These are phyloP conservation scores for Diorhabda elongata DNA, from an alignment of 1,140 invertebrate genomes.

Conservation along the genomic window DNA sequence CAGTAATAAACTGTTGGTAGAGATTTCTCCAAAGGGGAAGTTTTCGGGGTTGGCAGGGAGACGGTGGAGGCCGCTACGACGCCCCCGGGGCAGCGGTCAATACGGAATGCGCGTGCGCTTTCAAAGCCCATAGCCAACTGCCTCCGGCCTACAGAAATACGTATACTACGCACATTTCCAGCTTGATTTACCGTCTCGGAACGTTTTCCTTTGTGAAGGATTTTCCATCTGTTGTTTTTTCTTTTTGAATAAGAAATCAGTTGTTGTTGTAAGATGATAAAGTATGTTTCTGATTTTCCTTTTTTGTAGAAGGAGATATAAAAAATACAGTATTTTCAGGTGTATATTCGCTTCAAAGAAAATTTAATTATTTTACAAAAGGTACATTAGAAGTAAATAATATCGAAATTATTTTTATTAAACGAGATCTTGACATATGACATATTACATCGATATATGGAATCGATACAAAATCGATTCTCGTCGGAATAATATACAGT, in stretches of 20 bases:
- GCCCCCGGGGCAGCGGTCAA: conserved; percentile 32
- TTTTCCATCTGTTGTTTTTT: not conserved
- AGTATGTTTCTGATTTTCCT: too few species aligned
- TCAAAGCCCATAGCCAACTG: not conserved
- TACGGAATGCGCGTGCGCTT: conserved; percentile 4
- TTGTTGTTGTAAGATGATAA: not conserved
- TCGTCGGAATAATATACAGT: too few species aligned
- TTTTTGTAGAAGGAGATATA: too few species aligned
- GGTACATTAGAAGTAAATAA: too few species aligned
- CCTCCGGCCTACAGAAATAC: conserved; percentile 13
- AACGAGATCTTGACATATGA: too few species aligned
- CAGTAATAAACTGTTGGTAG: conserved; percentile 11
- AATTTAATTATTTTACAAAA: too few species aligned
- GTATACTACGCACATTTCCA: conserved; percentile 14
- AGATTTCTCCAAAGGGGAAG: conserved; percentile 25
- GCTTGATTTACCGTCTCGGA: conserved; percentile 14
- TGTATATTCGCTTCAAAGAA: too few species aligned
- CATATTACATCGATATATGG: too few species aligned
- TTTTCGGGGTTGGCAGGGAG: conserved; percentile 31
- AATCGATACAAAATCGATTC: too few species aligned
- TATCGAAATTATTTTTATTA: too few species aligned
- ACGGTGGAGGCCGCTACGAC: conserved; percentile 23
- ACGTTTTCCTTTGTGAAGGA: not conserved
- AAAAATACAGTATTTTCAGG: too few species aligned
- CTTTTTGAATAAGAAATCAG: not conserved